A percentile compares a stretch with the other conserved stretches of the same genome.
Evolutionary conservation across 1,140 invertebrate genomes (phyloP).

Genomic region (Brachionus koreanus): DNA sequence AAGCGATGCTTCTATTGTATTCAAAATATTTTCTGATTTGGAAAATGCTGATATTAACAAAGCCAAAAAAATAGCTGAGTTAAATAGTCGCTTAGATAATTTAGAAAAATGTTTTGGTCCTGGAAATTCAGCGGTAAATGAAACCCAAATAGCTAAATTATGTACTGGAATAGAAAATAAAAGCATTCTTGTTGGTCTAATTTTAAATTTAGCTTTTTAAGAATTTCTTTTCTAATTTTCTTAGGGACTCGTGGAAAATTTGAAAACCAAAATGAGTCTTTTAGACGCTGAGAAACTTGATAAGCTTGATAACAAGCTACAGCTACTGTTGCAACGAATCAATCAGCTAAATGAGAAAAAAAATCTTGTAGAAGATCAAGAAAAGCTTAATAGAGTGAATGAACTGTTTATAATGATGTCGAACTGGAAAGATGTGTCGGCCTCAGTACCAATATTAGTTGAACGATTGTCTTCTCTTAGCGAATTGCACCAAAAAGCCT

Average conservation of each 20-base stretch:
- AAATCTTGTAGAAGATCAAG: conserved; percentile 29
- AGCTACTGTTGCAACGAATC: background rate
- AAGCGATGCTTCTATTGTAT: conserved; percentile 27
- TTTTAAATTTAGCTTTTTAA: background rate
- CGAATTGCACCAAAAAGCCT: conserved; percentile 35
- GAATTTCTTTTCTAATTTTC: background rate
- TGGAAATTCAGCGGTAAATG: conserved; percentile 2
- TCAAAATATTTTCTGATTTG: conserved; percentile 30
- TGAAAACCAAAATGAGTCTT: background rate
- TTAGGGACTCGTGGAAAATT: conserved; percentile 19
- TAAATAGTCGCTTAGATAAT: conserved; percentile 17
- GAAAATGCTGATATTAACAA: conserved; percentile 23
- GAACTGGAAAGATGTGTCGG: conserved; percentile 32
- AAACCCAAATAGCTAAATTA: background rate
- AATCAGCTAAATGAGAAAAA: conserved; percentile 33
- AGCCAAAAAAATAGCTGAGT: conserved; percentile 7
- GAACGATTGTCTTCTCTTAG: background rate
- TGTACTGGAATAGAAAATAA: conserved; percentile 9
- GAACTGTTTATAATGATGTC: conserved; percentile 34
- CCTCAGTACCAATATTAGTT: background rate
- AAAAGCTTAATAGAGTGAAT: conserved; percentile 19
- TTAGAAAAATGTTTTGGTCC: conserved; percentile 41
- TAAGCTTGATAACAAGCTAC: background rate
- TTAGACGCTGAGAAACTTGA: background rate
- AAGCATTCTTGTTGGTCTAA: background rate